Evolutionary conservation across 2,113 vertebrate genomes (phyloP).

Genomic region (Nibea albiflora): DNA sequence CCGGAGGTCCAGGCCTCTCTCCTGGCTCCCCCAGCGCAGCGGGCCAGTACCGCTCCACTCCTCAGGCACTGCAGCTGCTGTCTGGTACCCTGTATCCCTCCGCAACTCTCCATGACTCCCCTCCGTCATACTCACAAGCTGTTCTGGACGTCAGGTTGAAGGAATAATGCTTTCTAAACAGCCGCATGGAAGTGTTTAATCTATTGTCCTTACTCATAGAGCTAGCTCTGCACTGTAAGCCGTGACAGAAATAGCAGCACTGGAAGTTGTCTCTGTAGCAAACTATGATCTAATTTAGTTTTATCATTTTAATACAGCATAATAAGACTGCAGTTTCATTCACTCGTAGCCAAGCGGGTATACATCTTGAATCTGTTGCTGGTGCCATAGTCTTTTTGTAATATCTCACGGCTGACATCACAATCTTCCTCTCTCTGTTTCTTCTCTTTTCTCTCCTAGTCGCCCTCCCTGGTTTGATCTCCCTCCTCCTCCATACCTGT

Average conservation of each 20-base stretch:
- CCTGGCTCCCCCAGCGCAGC: constrained; percentile 85
- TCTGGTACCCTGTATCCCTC: constrained; percentile 87
- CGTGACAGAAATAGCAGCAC: not conserved
- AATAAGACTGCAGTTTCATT: not conserved
- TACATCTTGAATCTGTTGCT: not conserved
- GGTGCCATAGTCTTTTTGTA: constrained; percentile 2
- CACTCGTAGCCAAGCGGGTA: not conserved
- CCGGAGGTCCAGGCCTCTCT: constrained; percentile 68
- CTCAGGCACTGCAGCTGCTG: constrained; percentile 91
- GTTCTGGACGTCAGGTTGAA: constrained; percentile 92
- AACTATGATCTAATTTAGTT: constrained; percentile 8
- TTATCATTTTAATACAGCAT: not conserved
- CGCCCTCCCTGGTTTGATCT: constrained; percentile 98
- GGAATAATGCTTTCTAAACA: not conserved
- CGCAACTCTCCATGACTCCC: constrained; percentile 86
- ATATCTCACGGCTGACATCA: constrained; percentile 2
- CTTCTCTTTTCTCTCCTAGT: constrained; percentile 65
- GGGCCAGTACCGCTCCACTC: constrained; percentile 87
- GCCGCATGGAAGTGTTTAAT: not conserved
- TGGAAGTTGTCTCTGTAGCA: not conserved
- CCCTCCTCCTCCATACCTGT: constrained; percentile 94
- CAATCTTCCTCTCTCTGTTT: constrained; percentile 16
- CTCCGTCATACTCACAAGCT: constrained; percentile 95
- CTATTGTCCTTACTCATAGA: no score
- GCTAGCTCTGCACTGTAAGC: not conserved